Evolutionary conservation across 2,797 vertebrate species (phyloP).

Genomic region (Lacerta viridis): DNA sequence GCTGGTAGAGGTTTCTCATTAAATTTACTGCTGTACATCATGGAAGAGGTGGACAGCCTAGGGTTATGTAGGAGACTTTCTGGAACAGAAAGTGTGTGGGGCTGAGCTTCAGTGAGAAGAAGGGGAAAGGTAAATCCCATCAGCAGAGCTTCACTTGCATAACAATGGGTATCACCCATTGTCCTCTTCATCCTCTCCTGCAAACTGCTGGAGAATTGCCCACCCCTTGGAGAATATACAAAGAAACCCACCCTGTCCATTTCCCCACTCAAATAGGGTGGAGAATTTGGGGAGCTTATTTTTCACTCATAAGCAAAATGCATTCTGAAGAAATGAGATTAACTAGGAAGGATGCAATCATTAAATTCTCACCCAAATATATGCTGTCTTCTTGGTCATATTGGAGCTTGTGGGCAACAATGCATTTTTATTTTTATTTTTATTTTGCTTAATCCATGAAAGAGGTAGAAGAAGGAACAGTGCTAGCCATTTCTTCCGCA

Average conservation of each 20-base stretch:
- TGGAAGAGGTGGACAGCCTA: background rate
- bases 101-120: no score
- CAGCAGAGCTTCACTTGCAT: no score
- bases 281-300: background rate
- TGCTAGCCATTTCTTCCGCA: background rate
- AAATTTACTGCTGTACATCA: background rate
- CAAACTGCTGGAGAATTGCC: no score
- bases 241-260: background rate
- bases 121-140: no score
- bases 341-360: background rate
- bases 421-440: background rate
- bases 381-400: background rate
- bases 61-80: no score
- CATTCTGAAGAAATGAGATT: background rate
- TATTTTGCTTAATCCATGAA: background rate
- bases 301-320: background rate
- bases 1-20: background rate
- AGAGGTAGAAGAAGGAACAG: background rate
- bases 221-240: background rate
- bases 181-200: no score
- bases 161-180: no score
- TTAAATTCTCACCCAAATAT: background rate
- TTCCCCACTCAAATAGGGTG: background rate
- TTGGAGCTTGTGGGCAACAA: background rate
- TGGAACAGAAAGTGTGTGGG: background rate